Base-by-base conservation (phyloP, 2,113 vertebrate species). In the Syngnathus typhle region DNA sequence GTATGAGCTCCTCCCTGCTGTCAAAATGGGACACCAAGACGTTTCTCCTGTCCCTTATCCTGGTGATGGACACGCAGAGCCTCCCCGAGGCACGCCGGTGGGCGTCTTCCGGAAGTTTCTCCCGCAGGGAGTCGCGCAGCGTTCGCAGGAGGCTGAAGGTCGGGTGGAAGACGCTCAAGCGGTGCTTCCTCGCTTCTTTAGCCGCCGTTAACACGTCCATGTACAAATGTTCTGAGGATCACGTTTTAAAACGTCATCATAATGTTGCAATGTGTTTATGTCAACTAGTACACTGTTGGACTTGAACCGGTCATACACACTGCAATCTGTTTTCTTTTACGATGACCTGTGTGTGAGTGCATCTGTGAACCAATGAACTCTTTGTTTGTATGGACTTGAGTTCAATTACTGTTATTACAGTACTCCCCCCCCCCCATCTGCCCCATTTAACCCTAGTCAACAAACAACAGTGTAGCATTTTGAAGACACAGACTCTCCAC, bases 1-100 rank as follows among this genome's bases (percentile, higher is more conserved):
- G 94, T 23, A 98, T 84, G 5, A 98, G 92, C 81, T 98, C 96
- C 7, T 95, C 92, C 70, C 94, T 95, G 49, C 92, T 94, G 61
- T 75, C 83, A 71, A 98, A 98, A 13, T 96, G 84, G 0, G 96
- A 95, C 77, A 96, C 93, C 77, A 98, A 64, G 3, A 95, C 84
- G 0, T 96, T 98, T 69, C 88, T 56, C 7, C 93, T 84, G 32
- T 97, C 94, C 0, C 91, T 78, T 44, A 96, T 87, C 27, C 94
- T 90, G 69, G 96, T 98, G 38, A 98, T 91, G 0, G 96, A 96
- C 79, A 98, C 84, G 23, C 81, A 91, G 0, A 95, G 84, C 44
- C 69, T 91, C 32, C 93, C 94, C 0, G 91, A 91, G 11, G 93
- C 76, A 36, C 89, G 61, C 1, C 88, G 82, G 83, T 98, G 95